Evolutionary conservation across 2,797 vertebrate species (phyloP), one percentile per base, ranked within the genome.

Genomic region (Pipistrellus kuhlii): DNA sequence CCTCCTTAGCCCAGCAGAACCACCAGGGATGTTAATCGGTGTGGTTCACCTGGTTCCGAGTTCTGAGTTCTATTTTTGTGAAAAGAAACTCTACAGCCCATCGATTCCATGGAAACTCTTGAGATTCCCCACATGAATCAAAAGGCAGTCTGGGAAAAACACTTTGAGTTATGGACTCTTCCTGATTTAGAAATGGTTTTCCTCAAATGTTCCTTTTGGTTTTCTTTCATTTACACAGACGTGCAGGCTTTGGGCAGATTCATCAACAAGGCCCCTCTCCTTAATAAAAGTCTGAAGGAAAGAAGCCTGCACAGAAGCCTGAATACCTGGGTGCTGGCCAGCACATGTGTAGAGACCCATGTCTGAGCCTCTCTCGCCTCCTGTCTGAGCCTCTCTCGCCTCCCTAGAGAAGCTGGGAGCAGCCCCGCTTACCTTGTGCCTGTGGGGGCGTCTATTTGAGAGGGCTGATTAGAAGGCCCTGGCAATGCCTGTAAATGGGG

Each of bases 1-100:
- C 85, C 10, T 88, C 66, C 83, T 92, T 59, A 75, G 85, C 0
- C 57, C 62, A 51, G 41, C 13, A 69, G 46, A 91, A 76, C 3
- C 46, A 7, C 2, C 30, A 48, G 46, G 18, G 35, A 21, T 86
- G n/a, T 64, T 94, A 8, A 91, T 95, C 6, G 48, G 53, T 9
- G 20, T 78, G 0, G 0, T 59, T 51, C 57, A 62, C 59, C n/a
- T 0, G 3, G 59, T 15, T 59, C 91, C 44, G 53, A 53, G 68
- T 92, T 94, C 84, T 53, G 83, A 55, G 20, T 35, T 30, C 0
- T 44, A 2, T 64, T 85, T 96, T 92, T 62, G 8, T 81, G 32
- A 69, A 73, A 93, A 85, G 77, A 76, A 88, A 71, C 38, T 46
- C 30, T 53, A 32, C 5, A 81, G 9, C 7, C 30, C 25, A 6